Evolutionary conservation across 2,113 vertebrate genomes (phyloP).

Genomic region (Numida meleagris): DNA sequence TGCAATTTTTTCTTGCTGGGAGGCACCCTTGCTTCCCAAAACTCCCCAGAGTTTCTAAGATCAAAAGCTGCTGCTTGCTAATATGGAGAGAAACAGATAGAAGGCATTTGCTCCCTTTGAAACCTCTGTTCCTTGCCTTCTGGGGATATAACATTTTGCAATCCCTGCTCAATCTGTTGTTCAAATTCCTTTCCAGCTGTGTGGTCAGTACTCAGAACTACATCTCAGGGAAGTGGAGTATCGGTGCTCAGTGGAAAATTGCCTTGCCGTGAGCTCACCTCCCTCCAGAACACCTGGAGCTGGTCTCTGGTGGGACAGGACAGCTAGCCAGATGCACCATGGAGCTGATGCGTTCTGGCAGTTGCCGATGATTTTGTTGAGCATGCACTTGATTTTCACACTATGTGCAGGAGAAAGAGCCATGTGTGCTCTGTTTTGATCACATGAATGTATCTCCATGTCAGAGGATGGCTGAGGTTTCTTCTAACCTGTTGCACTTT

Average conservation of each 20-base stretch:
- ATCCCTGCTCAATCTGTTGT: neutral
- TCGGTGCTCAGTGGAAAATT: conserved; percentile 28
- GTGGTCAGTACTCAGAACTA: conserved; percentile 37
- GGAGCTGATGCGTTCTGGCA: neutral
- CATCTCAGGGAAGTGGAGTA: conserved; percentile 14
- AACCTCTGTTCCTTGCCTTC: conserved; percentile 43
- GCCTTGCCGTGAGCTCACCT: conserved; percentile 35
- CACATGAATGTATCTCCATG: rapidly evolving
- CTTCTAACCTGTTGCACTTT: neutral
- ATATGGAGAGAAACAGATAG: conserved; percentile 1
- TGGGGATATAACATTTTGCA: conserved; percentile 38
- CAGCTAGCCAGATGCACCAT: neutral
- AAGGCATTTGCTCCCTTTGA: conserved; percentile 8
- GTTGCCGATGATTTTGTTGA: neutral
- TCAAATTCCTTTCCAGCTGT: conserved; percentile 49
- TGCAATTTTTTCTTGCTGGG: conserved; percentile 1
- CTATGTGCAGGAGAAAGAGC: neutral
- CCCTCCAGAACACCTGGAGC: conserved; percentile 29
- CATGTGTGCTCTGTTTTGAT: neutral
- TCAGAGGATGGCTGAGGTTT: neutral
- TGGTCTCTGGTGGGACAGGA: neutral
- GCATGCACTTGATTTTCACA: neutral
- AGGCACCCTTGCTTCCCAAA: conserved; percentile 10
- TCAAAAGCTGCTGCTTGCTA: conserved; percentile 27
- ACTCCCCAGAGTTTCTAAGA: neutral